These are phyloP conservation scores for Euplagia quadripunctaria DNA, from an alignment of 2,888 invertebrate genomes.

Conservation along the genomic window DNA sequence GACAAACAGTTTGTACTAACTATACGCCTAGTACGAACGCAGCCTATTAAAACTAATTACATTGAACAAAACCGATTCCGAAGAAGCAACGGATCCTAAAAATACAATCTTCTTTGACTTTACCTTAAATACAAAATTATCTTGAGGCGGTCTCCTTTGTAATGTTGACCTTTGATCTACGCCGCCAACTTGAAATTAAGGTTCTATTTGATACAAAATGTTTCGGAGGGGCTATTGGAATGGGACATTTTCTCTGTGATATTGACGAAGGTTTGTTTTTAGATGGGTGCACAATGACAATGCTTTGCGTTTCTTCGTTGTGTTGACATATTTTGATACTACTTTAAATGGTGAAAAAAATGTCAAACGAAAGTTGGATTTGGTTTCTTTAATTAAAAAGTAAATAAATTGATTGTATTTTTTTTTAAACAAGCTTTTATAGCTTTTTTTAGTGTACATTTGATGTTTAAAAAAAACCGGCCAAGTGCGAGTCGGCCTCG, in stretches of 20 bases:
- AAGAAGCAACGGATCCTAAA: slow-evolving; percentile 1
- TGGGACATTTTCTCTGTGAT: neutral
- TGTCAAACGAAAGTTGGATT: too few species aligned
- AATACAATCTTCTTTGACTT: slow-evolving; percentile 18
- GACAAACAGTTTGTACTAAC: neutral
- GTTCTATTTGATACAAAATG: neutral
- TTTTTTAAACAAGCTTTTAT: too few species aligned
- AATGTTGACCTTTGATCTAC: slow-evolving; percentile 14
- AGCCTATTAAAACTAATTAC: slow-evolving; percentile 3
- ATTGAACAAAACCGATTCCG: neutral
- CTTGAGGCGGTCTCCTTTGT: slow-evolving; percentile 18
- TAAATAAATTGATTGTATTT: too few species aligned
- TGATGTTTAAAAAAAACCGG: too few species aligned
- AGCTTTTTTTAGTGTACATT: too few species aligned
- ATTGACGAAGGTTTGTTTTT: neutral
- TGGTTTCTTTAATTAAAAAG: too few species aligned
- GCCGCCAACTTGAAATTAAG: slow-evolving; percentile 14
- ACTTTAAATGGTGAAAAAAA: neutral
- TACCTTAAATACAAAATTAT: slow-evolving; percentile 4
- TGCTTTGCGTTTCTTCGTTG: neutral
- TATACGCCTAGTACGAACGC: neutral
- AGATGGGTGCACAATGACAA: neutral
- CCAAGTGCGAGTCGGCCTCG: too few species aligned
- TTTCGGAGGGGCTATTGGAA: neutral
- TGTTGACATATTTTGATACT: neutral